Base-by-base conservation (phyloP, 2,113 vertebrate genomes). In the Sebastes fasciatus region DNA sequence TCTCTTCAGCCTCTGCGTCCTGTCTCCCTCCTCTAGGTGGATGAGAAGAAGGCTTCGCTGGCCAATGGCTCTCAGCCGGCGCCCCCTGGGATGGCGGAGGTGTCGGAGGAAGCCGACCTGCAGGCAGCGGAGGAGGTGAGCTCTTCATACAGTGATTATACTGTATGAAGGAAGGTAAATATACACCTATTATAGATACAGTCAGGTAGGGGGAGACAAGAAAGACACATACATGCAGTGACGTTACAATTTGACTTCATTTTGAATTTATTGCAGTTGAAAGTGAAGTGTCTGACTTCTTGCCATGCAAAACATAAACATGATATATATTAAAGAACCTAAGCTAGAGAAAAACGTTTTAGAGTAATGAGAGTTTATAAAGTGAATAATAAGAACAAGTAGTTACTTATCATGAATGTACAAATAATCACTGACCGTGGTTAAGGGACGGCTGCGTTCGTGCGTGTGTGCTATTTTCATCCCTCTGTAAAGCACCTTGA, bases 81-180 rank as follows among this genome's bases (percentile, higher is more conserved):
- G 0, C 89, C 92, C 13, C 78, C 90, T 19, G 96, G 96, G 12
- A 96, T 94, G 90, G 71, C 88, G 17, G 96, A 97, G 14, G 78
- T 93, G 43, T 90, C 84, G 0, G 97, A 97, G 66, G 97, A 99
- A 63, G 97, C 97, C 2, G 96, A 97, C 49, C 91, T 98, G 79
- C 96, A 94, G 85, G 97, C 96, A 5, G 97, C 96, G 60, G 98
- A 99, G 90, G 98, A 99, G 96, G 98, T 98, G 55, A 87, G 79
- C 6, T 17, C 51, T 54, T 26, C 1, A 1, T 14, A 54, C 23
- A 46, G 5, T 40, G 14, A 23, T n/a, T n/a, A n/a, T n/a, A n/a
- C n/a, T n/a, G n/a, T n/a, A n/a, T n/a, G n/a, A n/a, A n/a, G n/a
- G n/a, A n/a, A 65, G 40, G n/a, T 8, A 42, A 12, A 26, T 19